phyloP scores from a whole-genome alignment of 2,888 invertebrate species.

The Scaptomyza parva region DNA sequence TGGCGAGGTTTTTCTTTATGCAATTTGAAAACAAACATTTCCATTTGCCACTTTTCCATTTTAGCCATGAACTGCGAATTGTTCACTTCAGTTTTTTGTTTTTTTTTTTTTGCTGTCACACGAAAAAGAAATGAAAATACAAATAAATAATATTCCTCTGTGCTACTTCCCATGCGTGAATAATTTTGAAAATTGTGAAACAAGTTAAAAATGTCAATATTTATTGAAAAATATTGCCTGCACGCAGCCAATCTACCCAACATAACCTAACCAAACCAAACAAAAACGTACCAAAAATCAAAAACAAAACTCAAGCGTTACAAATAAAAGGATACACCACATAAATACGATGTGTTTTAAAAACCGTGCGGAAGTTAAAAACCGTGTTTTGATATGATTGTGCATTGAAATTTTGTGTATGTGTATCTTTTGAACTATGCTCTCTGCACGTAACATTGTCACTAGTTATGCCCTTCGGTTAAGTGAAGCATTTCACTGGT shows the following conservation, averaged over 20 bases:
- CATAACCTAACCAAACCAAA: constrained; percentile 9
- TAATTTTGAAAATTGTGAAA: constrained; percentile 68
- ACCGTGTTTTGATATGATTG: constrained; percentile 79
- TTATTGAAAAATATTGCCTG: constrained; percentile 70
- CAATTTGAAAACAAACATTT: constrained; percentile 47
- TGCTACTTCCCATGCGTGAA: constrained; percentile 67
- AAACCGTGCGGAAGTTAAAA: constrained; percentile 79
- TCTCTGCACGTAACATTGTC: not conserved
- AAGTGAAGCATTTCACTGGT: constrained; percentile 50
- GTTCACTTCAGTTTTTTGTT: constrained; percentile 5
- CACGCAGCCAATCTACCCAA: constrained; percentile 14
- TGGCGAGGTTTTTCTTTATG: constrained; percentile 27
- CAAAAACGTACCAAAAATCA: constrained; percentile 1
- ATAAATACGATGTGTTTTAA: constrained; percentile 40
- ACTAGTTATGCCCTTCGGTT: constrained; percentile 5
- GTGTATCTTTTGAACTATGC: constrained; percentile 31
- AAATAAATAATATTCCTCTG: constrained; percentile 63
- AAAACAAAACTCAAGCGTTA: constrained; percentile 29
- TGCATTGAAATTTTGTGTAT: constrained; percentile 62
- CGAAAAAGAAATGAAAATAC: constrained; percentile 45
- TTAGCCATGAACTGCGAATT: constrained; percentile 16
- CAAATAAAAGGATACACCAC: constrained; percentile 7
- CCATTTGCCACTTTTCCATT: constrained; percentile 19
- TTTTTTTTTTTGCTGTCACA: constrained; percentile 36
- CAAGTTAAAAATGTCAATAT: constrained; percentile 74